A percentile compares a stretch with the other conserved stretches of the same genome.
phyloP scores from a whole-genome alignment of 2,797 vertebrate genomes.

The Acanthiza pusilla region DNA sequence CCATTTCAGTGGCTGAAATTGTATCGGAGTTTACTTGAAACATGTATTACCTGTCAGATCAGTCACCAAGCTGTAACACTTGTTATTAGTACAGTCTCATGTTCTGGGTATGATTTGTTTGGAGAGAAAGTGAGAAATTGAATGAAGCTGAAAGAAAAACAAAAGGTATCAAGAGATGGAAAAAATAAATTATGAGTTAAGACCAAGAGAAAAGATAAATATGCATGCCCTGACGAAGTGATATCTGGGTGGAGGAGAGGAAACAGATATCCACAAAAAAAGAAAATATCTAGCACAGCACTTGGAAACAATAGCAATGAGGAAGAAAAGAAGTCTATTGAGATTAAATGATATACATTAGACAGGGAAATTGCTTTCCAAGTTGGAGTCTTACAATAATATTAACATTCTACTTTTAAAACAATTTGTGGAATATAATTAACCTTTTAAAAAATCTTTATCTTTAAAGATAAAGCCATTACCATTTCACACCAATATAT shows the following conservation, averaged over 20 bases:
- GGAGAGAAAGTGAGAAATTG: background rate
- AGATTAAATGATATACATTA: background rate
- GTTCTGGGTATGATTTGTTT: background rate
- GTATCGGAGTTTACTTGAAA: background rate
- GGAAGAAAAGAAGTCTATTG: background rate
- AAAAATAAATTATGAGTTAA: background rate
- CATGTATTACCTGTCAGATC: background rate
- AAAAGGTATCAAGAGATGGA: background rate
- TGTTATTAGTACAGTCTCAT: background rate
- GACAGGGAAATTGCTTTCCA: background rate
- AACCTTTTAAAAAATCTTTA: slow-evolving; percentile 39
- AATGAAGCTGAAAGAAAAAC: background rate
- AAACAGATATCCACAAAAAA: background rate
- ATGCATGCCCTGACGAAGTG: background rate
- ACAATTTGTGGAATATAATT: slow-evolving; percentile 45
- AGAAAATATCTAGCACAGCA: background rate
- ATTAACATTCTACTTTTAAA: slow-evolving; percentile 40
- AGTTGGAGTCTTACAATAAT: slow-evolving; percentile 1
- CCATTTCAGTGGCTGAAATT: background rate
- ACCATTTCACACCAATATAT: slow-evolving; percentile 2
- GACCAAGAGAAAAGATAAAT: background rate
- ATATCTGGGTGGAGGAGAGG: background rate
- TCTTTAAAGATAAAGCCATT: slow-evolving; percentile 42
- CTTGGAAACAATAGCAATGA: background rate
- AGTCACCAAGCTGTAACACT: background rate